These are phyloP conservation scores for Holacanthella duospinosa DNA, from an alignment of 2,888 invertebrate genomes.

Conservation along the genomic window DNA sequence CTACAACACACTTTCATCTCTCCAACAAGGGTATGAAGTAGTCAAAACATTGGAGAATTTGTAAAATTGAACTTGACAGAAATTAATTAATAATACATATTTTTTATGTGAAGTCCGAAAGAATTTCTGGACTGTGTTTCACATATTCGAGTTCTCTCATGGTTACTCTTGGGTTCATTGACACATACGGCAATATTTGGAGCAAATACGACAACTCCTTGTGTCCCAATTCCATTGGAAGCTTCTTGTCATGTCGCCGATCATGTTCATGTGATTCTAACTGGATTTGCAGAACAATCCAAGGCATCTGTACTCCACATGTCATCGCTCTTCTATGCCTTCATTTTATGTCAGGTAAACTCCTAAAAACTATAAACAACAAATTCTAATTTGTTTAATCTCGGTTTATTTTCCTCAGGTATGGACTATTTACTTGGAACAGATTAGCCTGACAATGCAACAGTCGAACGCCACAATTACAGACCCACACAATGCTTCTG, in stretches of 20 bases:
- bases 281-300: slow-evolving; percentile 91
- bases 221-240: slow-evolving; percentile 87
- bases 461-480: slow-evolving; percentile 51
- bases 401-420: slow-evolving; percentile 48
- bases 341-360: slow-evolving; percentile 84
- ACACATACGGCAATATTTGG: slow-evolving; percentile 67
- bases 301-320: slow-evolving; percentile 86
- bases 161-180: slow-evolving; percentile 91
- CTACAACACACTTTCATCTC: slow-evolving; percentile 63
- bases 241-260: slow-evolving; percentile 94
- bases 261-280: slow-evolving; percentile 91
- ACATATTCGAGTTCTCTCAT: slow-evolving; percentile 86
- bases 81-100: not conserved
- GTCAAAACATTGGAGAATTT: not conserved
- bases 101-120: slow-evolving; percentile 63
- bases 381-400: too few species aligned
- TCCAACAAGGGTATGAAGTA: slow-evolving; percentile 62
- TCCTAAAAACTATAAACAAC: too few species aligned
- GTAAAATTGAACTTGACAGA: not conserved
- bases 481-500: slow-evolving; percentile 61
- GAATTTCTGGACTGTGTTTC: slow-evolving; percentile 92
- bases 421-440: slow-evolving; percentile 97
- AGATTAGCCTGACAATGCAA: slow-evolving; percentile 53
- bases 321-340: slow-evolving; percentile 93
- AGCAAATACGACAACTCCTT: slow-evolving; percentile 45